Evolutionary conservation across 2,888 invertebrate species (phyloP), one percentile per base, ranked within the genome.

Genomic region (Acleris literana): DNA sequence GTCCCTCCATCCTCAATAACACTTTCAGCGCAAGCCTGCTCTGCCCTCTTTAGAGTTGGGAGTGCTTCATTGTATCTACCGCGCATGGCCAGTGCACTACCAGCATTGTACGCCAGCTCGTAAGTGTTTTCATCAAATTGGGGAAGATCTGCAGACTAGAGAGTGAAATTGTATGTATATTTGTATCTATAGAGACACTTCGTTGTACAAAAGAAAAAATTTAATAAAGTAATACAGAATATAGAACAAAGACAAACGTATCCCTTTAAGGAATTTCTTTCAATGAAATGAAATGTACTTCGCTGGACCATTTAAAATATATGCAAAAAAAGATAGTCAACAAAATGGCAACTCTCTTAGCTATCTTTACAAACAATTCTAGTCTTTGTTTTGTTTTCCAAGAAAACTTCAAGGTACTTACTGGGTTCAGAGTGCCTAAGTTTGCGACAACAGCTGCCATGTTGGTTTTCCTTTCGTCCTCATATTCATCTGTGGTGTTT

Each of bases 401-500:
- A 13, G 13, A 39, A 39, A 13, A 39, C 3, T 1, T 39, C 13
- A 39, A 13, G 1, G 13, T 39, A 90, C 94, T 92, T 90, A 95
- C 95, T 72, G 94, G 93, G 79, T 94, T 93, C 71, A 94, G 88
- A 66, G 93, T 88, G 64, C 94, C 94, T 56, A 98, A 90, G 79
- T 97, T 96, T 1, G 97, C 97, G 60, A 97, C 94, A 57, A 97
- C 98, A 1, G 99, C 99, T 57, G 97, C 95, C 83, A 99, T 94
- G 92, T 99, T 99, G 0, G 99, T 97, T 82, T 97, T 96, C 69
- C 99, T 94, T 87, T 99, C 99, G 82, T 98, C 97, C 84, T 99
- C 98, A 93, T 97, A 99, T 62, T 99, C 99, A 92, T 99, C 98
- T 63, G 95, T 94, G 54, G 96, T 95, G 78, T 97, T 97, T 85